Conservation (phyloP, 2,888 invertebrate species). For the Electrophaes corylata region DNA sequence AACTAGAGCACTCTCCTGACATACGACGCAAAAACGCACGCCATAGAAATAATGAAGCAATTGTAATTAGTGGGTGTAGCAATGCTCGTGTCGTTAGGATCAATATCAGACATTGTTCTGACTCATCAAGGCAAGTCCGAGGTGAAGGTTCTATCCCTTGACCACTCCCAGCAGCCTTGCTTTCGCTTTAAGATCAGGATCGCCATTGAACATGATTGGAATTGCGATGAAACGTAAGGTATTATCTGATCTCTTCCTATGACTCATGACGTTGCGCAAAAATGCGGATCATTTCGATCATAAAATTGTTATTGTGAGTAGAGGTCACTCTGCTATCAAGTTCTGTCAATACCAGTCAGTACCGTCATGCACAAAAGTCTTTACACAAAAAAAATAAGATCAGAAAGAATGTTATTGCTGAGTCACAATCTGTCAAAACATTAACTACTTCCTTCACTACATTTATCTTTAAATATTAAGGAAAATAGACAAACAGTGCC, state of each 20-base stretch:
- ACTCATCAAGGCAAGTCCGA: slow-evolving; percentile 67
- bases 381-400: too few relatives aligned
- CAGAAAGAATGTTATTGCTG: too few relatives aligned
- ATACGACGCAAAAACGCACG: slow-evolving; percentile 39
- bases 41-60: slow-evolving; percentile 52
- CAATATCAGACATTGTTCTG: slow-evolving; percentile 63
- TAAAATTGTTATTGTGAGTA: slow-evolving; percentile 8
- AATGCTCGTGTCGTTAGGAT: slow-evolving; percentile 62
- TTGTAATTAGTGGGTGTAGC: slow-evolving; percentile 69
- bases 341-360: slow-evolving; percentile 11
- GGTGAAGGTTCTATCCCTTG: slow-evolving; percentile 78
- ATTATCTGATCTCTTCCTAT: slow-evolving; percentile 42
- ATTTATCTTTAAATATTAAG: too few relatives aligned
- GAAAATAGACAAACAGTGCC: too few relatives aligned
- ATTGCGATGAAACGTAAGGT: slow-evolving; percentile 49
- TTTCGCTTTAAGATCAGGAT: slow-evolving; percentile 66
- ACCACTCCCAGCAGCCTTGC: slow-evolving; percentile 77
- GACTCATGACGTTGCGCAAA: slow-evolving; percentile 36
- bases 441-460: too few relatives aligned
- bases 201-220: slow-evolving; percentile 57
- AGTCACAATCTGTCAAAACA: too few relatives aligned
- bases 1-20: slow-evolving; percentile 39
- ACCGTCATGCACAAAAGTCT: not conserved
- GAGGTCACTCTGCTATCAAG: slow-evolving; percentile 20
- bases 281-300: slow-evolving; percentile 10